phyloP scores from a whole-genome alignment of 2,797 vertebrate species.

The Pantherophis vulpinus region DNA sequence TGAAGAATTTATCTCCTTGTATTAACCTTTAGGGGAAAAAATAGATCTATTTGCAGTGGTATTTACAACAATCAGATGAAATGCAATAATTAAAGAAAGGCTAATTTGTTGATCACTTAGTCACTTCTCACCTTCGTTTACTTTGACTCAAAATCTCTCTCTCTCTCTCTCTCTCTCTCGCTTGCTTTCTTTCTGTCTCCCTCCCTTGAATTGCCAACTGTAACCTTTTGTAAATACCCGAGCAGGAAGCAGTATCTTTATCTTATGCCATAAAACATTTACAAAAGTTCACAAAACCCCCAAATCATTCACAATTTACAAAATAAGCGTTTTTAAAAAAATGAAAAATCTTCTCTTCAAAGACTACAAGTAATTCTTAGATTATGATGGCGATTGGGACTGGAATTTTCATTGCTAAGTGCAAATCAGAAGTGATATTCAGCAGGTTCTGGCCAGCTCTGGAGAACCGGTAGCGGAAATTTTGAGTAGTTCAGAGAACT shows the following conservation, averaged over 20 bases:
- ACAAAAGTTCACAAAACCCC: not conserved
- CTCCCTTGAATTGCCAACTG: not conserved
- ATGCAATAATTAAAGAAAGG: not conserved
- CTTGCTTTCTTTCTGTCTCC: too few relatives aligned
- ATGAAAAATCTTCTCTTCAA: not conserved
- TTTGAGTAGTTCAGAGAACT: too few relatives aligned
- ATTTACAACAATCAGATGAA: constrained; percentile 9
- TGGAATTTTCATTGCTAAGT: not conserved
- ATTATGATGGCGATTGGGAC: not conserved
- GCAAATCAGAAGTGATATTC: too few relatives aligned
- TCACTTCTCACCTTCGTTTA: not conserved
- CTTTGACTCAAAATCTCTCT: not conserved
- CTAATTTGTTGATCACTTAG: not conserved
- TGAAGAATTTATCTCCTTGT: not conserved
- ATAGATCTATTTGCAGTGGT: not conserved
- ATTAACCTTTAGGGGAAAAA: not conserved
- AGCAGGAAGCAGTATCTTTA: not conserved
- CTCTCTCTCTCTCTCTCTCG: not conserved
- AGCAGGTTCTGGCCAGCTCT: too few relatives aligned
- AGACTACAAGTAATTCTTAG: not conserved
- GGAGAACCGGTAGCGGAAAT: too few relatives aligned
- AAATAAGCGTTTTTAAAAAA: not conserved
- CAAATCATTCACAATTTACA: not conserved
- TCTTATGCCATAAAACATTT: not conserved
- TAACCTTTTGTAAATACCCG: not conserved